Evolutionary conservation across 2,888 invertebrate species (phyloP), one percentile per base, ranked within the genome.

Genomic region (Lypha dubia): DNA sequence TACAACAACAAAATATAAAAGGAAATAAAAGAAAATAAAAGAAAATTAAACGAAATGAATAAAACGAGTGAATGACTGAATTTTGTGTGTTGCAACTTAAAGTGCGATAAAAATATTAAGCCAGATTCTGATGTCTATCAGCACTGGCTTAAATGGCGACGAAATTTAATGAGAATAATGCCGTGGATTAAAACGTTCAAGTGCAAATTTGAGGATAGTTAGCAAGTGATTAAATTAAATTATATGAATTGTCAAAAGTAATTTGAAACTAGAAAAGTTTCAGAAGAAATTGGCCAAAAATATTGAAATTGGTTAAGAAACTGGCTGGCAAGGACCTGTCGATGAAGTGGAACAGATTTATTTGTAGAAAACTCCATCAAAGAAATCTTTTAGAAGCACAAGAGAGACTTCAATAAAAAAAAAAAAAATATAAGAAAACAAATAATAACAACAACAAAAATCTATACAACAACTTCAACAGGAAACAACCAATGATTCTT

Each of bases 401-500:
- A 49, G 2, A 7, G 6, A n/a, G 17, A 53, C 13, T 51, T 28
- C 15, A 60, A 68, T 15, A 68, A 35, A n/a, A 35, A 41, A 24
- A 5, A 44, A 13, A 68, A 35, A n/a, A 35, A 41, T 24, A 5
- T n/a, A 13, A 3, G 8, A 65, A 38, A 1, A 51, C 71, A 7
- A 41, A 22, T 13, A 56, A 49, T 41, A 13, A 38, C 13, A 62
- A 62, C 17, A 35, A 63, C 6, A 32, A 56, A n/a, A 68, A 28
- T 41, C 24, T 20, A 4, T 22, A 51, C 46, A 76, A 90, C 89
- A 90, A 90, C 88, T 90, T 89, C 88, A 91, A 91, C 89, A 89
- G 90, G 88, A 91, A 89, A 89, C 88, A 88, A 88, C 88, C 87
- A 87, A 88, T 87, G 89, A 87, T 89, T 88, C 88, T 87, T 88